phyloP scores from a whole-genome alignment of 2,797 vertebrate genomes.

The Dicrostonyx torquatus region DNA sequence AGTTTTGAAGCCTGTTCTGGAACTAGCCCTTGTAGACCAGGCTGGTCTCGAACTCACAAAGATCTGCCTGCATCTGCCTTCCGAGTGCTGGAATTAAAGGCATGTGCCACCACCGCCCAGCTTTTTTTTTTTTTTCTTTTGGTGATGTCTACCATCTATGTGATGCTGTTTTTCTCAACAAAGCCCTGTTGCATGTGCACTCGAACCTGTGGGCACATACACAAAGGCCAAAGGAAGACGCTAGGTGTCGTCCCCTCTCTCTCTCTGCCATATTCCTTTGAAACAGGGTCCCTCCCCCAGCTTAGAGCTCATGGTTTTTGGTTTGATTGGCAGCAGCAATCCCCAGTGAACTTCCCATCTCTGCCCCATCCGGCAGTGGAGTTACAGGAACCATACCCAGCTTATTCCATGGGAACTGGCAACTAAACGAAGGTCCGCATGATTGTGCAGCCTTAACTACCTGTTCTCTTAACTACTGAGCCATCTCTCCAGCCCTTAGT shows the following conservation, averaged over 20 bases:
- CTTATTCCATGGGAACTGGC: not conserved
- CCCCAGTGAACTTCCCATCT: not conserved
- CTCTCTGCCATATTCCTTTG: not conserved
- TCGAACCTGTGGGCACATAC: not conserved
- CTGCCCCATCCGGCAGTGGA: not conserved
- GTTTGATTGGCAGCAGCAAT: not conserved
- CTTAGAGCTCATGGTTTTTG: not conserved
- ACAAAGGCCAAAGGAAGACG: not conserved
- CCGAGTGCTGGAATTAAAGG: too few species aligned
- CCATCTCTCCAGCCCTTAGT: not conserved
- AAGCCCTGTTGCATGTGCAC: not conserved
- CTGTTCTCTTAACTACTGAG: not conserved
- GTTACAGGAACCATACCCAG: not conserved
- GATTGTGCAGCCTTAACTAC: not conserved
- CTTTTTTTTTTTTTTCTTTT: too few species aligned
- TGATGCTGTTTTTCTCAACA: not conserved
- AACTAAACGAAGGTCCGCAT: too few species aligned
- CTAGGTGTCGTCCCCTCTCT: not conserved
- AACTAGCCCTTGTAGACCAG: too few species aligned
- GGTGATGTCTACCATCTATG: not conserved
- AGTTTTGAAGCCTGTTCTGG: too few species aligned
- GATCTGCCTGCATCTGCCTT: too few species aligned
- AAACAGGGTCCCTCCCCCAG: not conserved
- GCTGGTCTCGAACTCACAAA: too few species aligned
- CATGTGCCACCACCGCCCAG: too few species aligned